Evolutionary conservation across 2,888 invertebrate genomes (phyloP).

Genomic region (Drosophila macrospina): DNA sequence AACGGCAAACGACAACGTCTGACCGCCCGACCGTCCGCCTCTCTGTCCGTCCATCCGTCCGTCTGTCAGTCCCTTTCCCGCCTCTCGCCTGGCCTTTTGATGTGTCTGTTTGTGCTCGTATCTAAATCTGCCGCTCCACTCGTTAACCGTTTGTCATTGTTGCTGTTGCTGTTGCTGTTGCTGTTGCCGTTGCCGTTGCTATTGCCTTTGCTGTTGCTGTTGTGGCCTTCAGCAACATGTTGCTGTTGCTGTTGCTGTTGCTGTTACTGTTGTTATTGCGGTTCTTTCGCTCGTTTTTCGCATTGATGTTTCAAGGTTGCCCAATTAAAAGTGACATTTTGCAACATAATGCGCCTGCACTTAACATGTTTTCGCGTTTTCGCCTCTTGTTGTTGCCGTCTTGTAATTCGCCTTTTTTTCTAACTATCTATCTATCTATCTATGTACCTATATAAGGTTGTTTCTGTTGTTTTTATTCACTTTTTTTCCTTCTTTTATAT

Average conservation of each 20-base stretch:
- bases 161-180: constrained; percentile 42
- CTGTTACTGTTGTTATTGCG: constrained; percentile 44
- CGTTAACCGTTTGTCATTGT: constrained; percentile 76
- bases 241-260: constrained; percentile 60
- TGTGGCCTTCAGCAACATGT: constrained; percentile 71
- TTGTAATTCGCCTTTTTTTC: constrained; percentile 49
- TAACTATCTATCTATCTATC: constrained; percentile 25
- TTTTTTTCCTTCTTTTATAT: constrained; percentile 13
- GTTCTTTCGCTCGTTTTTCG: constrained; percentile 69
- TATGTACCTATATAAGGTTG: constrained; percentile 44
- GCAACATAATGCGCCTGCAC: constrained; percentile 79
- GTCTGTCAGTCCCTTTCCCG: constrained; percentile 59
- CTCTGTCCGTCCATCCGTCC: constrained; percentile 12
- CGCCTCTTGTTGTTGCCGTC: constrained; percentile 53
- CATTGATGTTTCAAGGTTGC: constrained; percentile 83
- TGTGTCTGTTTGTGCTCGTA: constrained; percentile 62
- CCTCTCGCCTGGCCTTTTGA: constrained; percentile 59
- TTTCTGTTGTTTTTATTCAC: constrained; percentile 34
- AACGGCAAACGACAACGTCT: constrained; percentile 61
- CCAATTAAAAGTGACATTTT: constrained; percentile 84
- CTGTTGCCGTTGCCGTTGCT: constrained; percentile 32
- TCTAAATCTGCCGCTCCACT: constrained; percentile 67
- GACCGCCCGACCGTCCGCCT: constrained; percentile 8
- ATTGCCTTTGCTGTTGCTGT: constrained; percentile 35
- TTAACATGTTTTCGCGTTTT: constrained; percentile 77